phyloP scores from a whole-genome alignment of 1,140 invertebrate genomes.

The Hormaphis cornu region DNA sequence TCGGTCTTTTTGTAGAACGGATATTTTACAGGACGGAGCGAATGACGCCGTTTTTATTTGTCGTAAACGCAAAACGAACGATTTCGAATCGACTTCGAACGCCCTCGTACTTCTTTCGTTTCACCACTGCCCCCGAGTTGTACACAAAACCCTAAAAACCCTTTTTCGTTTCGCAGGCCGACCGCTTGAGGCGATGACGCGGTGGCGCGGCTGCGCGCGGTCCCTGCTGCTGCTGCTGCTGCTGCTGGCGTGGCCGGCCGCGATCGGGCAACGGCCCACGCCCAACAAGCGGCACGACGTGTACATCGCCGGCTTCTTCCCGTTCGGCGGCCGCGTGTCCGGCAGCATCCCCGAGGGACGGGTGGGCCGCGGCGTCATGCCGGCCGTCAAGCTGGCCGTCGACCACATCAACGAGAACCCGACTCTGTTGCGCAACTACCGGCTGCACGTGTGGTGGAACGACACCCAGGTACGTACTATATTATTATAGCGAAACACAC shows the following conservation, averaged over 20 bases:
- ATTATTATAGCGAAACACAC: not conserved
- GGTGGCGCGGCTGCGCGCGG: too few relatives aligned
- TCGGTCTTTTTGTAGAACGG: too few relatives aligned
- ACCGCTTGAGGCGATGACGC: not conserved
- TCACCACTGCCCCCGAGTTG: too few relatives aligned
- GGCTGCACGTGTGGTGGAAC: constrained; percentile 88
- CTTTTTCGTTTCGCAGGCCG: not conserved
- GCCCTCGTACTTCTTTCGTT: too few relatives aligned
- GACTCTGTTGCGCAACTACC: constrained; percentile 70
- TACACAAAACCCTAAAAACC: too few relatives aligned
- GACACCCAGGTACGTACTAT: constrained; percentile 70
- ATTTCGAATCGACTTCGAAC: too few relatives aligned
- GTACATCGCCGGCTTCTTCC: constrained; percentile 87
- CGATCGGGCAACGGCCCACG: constrained; percentile 48
- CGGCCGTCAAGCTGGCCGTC: constrained; percentile 80
- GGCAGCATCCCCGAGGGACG: constrained; percentile 43
- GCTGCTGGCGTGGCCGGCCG: constrained; percentile 33
- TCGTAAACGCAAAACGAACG: too few relatives aligned
- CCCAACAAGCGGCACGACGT: constrained; percentile 55
- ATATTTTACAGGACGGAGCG: too few relatives aligned
- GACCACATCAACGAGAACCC: constrained; percentile 87
- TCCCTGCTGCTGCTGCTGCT: not conserved
- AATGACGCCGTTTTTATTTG: too few relatives aligned
- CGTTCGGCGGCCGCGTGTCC: constrained; percentile 64
- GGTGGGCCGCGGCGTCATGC: constrained; percentile 80